These are phyloP conservation scores for Tethya wilhelma DNA, from an alignment of 37 sponge, comb jelly and placozoan species.

Conservation along the genomic window DNA sequence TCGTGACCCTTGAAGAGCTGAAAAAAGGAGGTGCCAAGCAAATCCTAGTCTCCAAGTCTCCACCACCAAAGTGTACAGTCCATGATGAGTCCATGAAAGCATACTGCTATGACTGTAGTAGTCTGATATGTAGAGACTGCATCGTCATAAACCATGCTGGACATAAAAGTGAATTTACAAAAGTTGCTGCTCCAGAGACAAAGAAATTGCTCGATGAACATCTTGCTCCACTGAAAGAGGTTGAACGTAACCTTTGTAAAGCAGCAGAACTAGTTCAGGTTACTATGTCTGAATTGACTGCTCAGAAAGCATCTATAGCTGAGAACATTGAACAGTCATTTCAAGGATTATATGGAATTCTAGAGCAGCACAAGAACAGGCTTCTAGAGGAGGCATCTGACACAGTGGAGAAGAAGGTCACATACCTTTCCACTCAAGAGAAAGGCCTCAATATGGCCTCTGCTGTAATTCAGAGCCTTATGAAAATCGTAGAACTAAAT, in stretches of 20 bases:
- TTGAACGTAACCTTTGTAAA: neutral
- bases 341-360: neutral
- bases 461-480: neutral
- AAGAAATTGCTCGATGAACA: constrained; percentile 6
- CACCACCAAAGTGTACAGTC: neutral
- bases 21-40: too few species aligned
- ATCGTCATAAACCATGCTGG: constrained; percentile 1
- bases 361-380: neutral
- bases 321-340: neutral
- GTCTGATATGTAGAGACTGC: constrained; percentile 21
- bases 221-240: constrained; percentile 5
- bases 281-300: neutral
- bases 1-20: neutral
- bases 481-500: neutral
- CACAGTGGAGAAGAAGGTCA: neutral
- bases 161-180: constrained; percentile 25
- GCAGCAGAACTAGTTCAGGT: neutral
- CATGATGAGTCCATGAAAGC: constrained; percentile 26
- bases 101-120: constrained; percentile 38
- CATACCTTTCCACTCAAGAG: neutral
- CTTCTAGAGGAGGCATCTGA: constrained; percentile 1
- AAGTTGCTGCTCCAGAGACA: constrained; percentile 7
- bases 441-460: neutral
- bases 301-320: neutral
- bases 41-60: neutral